These are phyloP conservation scores for Strix aluco DNA, from an alignment of 2,113 vertebrate genomes.

Conservation along the genomic window DNA sequence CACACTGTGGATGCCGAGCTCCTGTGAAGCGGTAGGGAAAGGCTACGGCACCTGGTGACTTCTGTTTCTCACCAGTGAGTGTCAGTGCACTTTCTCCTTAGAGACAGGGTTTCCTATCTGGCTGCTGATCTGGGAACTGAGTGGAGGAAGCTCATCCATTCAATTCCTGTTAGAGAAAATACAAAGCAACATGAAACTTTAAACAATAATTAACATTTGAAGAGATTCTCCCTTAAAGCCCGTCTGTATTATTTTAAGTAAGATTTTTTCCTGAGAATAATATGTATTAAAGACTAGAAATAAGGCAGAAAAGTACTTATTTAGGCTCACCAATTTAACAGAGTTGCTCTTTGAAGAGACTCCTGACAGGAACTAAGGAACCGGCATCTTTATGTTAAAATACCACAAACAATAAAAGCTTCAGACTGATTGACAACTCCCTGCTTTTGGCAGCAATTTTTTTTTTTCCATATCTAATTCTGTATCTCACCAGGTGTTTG, in stretches of 20 bases:
- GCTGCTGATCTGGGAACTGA: background rate
- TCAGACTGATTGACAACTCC: background rate
- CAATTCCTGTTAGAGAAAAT: background rate
- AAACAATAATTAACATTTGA: background rate
- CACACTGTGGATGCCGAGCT: background rate
- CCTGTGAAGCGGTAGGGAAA: background rate
- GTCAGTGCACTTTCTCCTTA: background rate
- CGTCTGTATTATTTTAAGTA: background rate
- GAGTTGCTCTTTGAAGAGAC: background rate
- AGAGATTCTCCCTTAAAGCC: background rate
- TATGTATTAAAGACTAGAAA: background rate
- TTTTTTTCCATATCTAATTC: background rate
- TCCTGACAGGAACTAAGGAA: background rate
- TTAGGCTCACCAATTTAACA: background rate
- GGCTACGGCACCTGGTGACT: background rate
- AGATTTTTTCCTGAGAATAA: background rate
- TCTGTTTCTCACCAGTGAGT: background rate
- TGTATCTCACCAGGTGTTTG: background rate
- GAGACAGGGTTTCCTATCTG: background rate
- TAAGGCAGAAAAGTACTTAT: background rate
- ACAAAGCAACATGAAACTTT: background rate
- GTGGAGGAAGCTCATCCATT: background rate
- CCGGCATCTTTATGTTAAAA: background rate
- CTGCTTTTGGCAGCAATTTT: background rate
- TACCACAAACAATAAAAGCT: background rate